Evolutionary conservation across 1,140 invertebrate species (phyloP), one percentile per base, ranked within the genome.

Genomic region (Neodiprion virginianus): DNA sequence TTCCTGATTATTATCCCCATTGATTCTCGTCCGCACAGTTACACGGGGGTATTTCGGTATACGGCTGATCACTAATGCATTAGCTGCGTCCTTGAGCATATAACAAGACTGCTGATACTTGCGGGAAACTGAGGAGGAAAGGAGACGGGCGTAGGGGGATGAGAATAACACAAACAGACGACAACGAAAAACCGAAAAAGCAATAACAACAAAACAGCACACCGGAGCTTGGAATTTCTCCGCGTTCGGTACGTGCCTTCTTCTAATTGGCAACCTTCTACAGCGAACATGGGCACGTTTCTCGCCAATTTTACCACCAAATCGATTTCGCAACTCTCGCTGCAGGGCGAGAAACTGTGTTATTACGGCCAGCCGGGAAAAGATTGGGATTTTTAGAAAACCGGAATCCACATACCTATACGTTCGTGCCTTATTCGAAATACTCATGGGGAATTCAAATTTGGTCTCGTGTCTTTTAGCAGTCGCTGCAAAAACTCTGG

Each of bases 1-100:
- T 61, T 17, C 53, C n/a, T 61, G 53, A 61, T 61, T 61, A 61
- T 61, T 61, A 61, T 61, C 53, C 53, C 53, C 53, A 61, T 61
- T 61, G 53, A 61, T 61, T 61, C 28, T 61, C 53, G 53, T 8
- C 28, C 28, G 5, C 28, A 40, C 28, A 40, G 28, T 40, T 40
- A 40, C 28, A 40, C 28, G 11, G 8, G 11, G 53, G 53, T 40
- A 5, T 40, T 17, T 61, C 53, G 53, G 2, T 40, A 40, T 61
- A 61, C 5, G 28, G 28, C 53, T 61, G 53, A 61, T 61, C 53
- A 61, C 53, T 61, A 61, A 61, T 61, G 53, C 53, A 61, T 61
- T 61, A 61, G 53, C 53, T 17, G n/a, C 53, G 53, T 61, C 8
- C 53, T 61, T 17, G 53, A 61, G 53, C 53, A 61, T 61, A 5